Percentiles rank a stretch among this genome's conserved stretches.
Evolutionary conservation across 37 sponge, comb jelly and placozoan genomes (phyloP).

Genomic region (Aplysina aerophoba): DNA sequence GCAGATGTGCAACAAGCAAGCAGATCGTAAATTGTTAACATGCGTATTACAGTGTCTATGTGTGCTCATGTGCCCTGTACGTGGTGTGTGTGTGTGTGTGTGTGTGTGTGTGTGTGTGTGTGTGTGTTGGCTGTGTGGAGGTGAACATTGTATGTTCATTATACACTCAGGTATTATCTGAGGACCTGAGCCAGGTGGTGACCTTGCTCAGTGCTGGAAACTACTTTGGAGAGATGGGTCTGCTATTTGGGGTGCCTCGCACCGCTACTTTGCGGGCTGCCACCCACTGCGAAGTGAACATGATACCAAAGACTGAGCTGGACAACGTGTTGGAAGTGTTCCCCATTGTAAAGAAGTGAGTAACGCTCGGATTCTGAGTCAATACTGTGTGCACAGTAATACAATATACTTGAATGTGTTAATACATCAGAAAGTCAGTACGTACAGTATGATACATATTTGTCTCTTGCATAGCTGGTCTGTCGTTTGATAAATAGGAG

Average conservation of each 20-base stretch:
- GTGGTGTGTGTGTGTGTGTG: no score
- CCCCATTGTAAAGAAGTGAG: constrained; percentile 63
- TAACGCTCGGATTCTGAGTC: background rate
- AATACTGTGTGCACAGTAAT: background rate
- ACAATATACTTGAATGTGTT: background rate
- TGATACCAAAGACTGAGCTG: constrained; percentile 51
- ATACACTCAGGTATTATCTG: constrained; percentile 57
- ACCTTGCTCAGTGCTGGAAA: constrained; percentile 54
- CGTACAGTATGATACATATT: background rate
- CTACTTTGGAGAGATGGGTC: constrained; percentile 79
- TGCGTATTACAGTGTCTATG: no score
- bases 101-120: no score
- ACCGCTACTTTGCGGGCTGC: constrained; percentile 68
- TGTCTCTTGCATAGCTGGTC: background rate
- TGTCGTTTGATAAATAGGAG: no score
- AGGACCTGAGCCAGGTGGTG: constrained; percentile 71
- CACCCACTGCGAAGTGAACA: constrained; percentile 73
- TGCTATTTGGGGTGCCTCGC: constrained; percentile 62
- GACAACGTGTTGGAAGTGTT: constrained; percentile 48
- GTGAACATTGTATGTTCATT: background rate
- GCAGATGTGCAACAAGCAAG: no score
- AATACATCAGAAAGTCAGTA: background rate
- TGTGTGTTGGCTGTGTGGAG: no score
- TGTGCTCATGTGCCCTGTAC: no score
- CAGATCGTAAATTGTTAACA: no score